phyloP scores from a whole-genome alignment of 2,113 vertebrate species.

The Elaphurus davidianus region DNA sequence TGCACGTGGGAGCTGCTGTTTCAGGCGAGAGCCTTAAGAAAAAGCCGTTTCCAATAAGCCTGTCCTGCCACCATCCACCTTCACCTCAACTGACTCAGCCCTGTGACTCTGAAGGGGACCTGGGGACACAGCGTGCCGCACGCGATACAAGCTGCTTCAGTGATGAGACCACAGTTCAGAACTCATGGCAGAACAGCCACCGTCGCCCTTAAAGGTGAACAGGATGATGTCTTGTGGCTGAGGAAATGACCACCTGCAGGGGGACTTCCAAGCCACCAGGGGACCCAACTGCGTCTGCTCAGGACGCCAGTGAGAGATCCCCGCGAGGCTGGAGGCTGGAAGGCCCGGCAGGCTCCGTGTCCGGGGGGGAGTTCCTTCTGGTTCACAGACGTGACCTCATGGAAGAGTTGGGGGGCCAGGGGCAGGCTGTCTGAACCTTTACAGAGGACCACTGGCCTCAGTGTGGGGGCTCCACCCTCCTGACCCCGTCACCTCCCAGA shows the following conservation, averaged over 20 bases:
- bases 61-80: neutral
- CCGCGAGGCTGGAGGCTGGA: neutral
- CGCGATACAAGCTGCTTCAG: neutral
- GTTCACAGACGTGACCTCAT: neutral
- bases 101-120: neutral
- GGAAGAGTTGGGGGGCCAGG: neutral
- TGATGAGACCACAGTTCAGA: neutral
- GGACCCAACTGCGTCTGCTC: neutral
- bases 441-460: neutral
- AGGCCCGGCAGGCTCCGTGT: neutral
- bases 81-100: neutral
- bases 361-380: neutral
- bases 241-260: neutral
- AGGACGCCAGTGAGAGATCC: neutral
- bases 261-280: neutral
- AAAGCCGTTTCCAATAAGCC: neutral
- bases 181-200: neutral
- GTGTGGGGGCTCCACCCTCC: neutral
- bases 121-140: neutral
- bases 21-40: neutral
- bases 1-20: fast-evolving
- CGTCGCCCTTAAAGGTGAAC: neutral
- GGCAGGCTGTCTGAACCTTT: neutral
- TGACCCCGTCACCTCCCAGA: neutral
- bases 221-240: neutral